These are phyloP conservation scores for Anarsia innoxiella DNA, from an alignment of 2,888 invertebrate genomes.

Conservation along the genomic window DNA sequence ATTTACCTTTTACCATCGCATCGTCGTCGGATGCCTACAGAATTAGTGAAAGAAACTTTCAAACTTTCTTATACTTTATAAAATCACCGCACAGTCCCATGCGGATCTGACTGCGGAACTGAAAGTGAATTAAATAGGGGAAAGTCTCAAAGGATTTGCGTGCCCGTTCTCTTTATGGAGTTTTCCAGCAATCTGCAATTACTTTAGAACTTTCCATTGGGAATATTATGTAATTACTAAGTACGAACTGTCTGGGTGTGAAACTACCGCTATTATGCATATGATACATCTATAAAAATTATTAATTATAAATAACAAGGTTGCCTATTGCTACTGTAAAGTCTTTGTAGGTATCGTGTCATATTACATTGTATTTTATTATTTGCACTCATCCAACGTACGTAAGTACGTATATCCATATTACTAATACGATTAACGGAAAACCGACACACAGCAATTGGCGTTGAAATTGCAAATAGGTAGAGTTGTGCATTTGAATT, in stretches of 20 bases:
- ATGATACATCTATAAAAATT: too few relatives aligned
- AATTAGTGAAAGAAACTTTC: not conserved
- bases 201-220: too few relatives aligned
- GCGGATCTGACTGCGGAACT: conserved; percentile 28
- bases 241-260: too few relatives aligned
- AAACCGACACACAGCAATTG: conserved; percentile 38
- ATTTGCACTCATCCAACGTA: too few relatives aligned
- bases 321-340: too few relatives aligned
- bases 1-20: too few relatives aligned
- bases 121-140: conserved; percentile 69
- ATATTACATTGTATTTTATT: too few relatives aligned
- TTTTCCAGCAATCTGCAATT: too few relatives aligned
- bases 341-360: too few relatives aligned
- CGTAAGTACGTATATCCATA: not conserved
- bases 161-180: conserved; percentile 48
- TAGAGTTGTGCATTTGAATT: conserved; percentile 59
- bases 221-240: too few relatives aligned
- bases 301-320: too few relatives aligned
- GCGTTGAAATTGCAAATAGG: conserved; percentile 54
- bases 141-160: conserved; percentile 65
- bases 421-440: conserved; percentile 18
- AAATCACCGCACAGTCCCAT: conserved; percentile 20
- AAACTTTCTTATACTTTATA: conserved; percentile 17
- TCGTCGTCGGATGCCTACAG: not conserved
- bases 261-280: too few relatives aligned